These are phyloP conservation scores for Bombus haemorrhoidalis DNA, from an alignment of 1,140 invertebrate genomes.

Conservation along the genomic window DNA sequence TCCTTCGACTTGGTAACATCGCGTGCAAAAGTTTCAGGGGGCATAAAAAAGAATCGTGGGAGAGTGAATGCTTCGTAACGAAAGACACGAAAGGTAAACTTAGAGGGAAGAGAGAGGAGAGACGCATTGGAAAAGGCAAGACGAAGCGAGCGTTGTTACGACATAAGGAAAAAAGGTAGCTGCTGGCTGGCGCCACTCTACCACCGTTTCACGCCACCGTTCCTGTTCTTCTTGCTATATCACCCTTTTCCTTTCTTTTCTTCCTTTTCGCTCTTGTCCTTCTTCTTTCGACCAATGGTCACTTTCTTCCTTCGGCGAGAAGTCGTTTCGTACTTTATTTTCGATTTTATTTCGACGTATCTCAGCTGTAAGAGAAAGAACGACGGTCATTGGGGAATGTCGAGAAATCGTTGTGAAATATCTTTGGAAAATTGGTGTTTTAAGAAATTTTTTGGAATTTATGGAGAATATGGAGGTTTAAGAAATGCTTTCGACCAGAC, in stretches of 20 bases:
- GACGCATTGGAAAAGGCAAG: not conserved
- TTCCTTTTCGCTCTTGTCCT: not conserved
- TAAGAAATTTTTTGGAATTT: no score
- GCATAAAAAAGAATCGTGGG: not conserved
- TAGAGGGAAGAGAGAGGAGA: no score
- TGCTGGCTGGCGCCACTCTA: conserved; percentile 21
- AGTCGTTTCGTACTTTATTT: not conserved
- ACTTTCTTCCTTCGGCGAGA: not conserved
- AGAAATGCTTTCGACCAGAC: no score
- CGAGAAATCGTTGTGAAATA: no score
- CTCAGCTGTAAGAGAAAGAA: not conserved
- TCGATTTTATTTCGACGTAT: not conserved
- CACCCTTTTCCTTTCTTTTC: not conserved
- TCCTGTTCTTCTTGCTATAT: not conserved
- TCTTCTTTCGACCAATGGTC: not conserved
- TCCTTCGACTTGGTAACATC: not conserved
- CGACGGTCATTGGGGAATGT: no score
- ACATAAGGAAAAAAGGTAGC: conserved; percentile 2
- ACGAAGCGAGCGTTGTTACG: not conserved
- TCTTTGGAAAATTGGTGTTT: no score
- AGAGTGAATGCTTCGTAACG: not conserved
- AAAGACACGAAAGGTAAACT: not conserved
- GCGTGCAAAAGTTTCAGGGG: not conserved
- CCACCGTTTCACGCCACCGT: conserved; percentile 16
- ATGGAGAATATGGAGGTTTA: no score